Conservation (phyloP, 2,888 invertebrate genomes). For the Orthonevra nobilis region DNA sequence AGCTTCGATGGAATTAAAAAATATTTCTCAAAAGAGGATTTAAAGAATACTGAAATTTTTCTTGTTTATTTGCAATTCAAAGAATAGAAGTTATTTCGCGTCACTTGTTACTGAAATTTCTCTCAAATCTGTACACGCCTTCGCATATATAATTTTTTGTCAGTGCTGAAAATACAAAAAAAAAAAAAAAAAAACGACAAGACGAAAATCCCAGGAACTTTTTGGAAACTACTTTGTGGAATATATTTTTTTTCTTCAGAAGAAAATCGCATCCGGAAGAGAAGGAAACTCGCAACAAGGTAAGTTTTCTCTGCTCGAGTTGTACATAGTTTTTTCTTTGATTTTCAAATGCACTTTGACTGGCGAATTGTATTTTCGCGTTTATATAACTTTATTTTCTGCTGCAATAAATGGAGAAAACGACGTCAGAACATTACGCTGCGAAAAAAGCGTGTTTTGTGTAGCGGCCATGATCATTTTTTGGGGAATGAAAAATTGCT, state of each 20-base stretch:
- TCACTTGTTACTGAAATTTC: constrained; percentile 7
- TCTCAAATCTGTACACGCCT: constrained; percentile 11
- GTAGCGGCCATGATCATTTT: constrained; percentile 60
- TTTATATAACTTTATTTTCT: constrained; percentile 53
- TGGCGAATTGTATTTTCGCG: not conserved
- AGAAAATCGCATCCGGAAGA: constrained; percentile 36
- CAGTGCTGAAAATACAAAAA: no score
- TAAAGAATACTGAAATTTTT: constrained; percentile 17
- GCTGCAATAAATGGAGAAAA: constrained; percentile 30
- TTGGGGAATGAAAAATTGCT: not conserved
- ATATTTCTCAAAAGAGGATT: constrained; percentile 41
- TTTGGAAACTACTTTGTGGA: constrained; percentile 48
- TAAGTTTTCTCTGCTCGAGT: constrained; percentile 6
- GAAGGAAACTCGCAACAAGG: constrained; percentile 6
- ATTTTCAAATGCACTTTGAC: not conserved
- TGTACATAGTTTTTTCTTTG: no score
- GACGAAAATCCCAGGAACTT: constrained; percentile 37
- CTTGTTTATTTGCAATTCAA: constrained; percentile 23
- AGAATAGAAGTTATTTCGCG: constrained; percentile 10
- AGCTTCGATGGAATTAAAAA: constrained; percentile 67
- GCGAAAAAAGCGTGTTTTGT: constrained; percentile 56
- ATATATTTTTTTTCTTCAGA: constrained; percentile 60
- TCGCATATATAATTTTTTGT: constrained; percentile 21
- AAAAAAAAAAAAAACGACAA: constrained; percentile 27
- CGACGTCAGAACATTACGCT: constrained; percentile 59